Percentiles rank a stretch among this genome's conserved stretches.
These are phyloP conservation scores for Drosophila villosipedis DNA, from an alignment of 2,888 invertebrate genomes.

Conservation along the genomic window DNA sequence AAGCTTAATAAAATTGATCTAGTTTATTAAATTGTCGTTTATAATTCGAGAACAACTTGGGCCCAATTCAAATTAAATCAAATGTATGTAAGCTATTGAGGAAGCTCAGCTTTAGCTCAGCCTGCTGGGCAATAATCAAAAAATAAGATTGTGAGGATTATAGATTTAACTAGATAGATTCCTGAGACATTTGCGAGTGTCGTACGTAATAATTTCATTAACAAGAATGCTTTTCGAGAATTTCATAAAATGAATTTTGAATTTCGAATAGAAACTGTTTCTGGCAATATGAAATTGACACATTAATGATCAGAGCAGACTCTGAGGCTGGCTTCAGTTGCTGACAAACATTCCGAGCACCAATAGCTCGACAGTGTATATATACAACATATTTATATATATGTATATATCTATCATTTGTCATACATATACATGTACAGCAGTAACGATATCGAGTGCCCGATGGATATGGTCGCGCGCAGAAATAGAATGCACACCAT, in stretches of 20 bases:
- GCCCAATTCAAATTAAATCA: neutral
- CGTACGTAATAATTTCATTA: neutral
- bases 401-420: neutral
- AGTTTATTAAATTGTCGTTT: neutral
- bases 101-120: no score
- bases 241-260: neutral
- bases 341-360: neutral
- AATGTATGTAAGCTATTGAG: no score
- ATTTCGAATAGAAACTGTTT: neutral
- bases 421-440: neutral
- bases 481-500: slow-evolving; percentile 56
- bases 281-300: neutral
- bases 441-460: neutral
- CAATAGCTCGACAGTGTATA: neutral
- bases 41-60: neutral
- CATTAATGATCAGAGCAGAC: slow-evolving; percentile 17
- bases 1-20: neutral
- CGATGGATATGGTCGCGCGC: neutral
- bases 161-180: neutral
- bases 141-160: no score
- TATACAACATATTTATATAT: neutral
- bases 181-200: neutral
- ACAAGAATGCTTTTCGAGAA: neutral
- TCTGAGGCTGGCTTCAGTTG: slow-evolving; percentile 1
- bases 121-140: no score